phyloP scores from a whole-genome alignment of 2,888 invertebrate species.

The Drosophila algonquin region DNA sequence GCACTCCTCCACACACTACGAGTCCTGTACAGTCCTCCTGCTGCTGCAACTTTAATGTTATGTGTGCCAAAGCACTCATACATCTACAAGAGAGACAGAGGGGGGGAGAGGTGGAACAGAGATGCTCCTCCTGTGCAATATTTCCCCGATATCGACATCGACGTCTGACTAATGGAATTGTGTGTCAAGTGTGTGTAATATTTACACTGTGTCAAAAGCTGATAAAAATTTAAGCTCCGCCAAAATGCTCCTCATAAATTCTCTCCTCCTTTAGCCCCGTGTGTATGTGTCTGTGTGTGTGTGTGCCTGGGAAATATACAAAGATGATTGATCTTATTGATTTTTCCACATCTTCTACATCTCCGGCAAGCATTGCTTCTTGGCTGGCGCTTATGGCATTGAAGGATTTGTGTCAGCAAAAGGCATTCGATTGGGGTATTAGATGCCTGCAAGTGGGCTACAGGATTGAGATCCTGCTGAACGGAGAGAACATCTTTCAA shows the following conservation, averaged over 20 bases:
- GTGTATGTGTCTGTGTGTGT: slow-evolving; percentile 3
- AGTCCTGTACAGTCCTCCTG: slow-evolving; percentile 1
- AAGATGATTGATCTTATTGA: slow-evolving; percentile 76
- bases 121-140: slow-evolving; percentile 49
- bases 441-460: slow-evolving; percentile 16
- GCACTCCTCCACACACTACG: neutral
- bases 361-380: slow-evolving; percentile 23
- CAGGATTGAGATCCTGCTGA: neutral
- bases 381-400: slow-evolving; percentile 45
- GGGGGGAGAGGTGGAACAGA: neutral
- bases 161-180: slow-evolving; percentile 77
- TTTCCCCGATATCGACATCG: slow-evolving; percentile 52
- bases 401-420: slow-evolving; percentile 53
- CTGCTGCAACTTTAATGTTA: slow-evolving; percentile 75
- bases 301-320: slow-evolving; percentile 15
- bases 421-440: slow-evolving; percentile 44
- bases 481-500: neutral
- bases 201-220: slow-evolving; percentile 80
- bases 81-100: slow-evolving; percentile 1
- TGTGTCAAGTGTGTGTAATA: slow-evolving; percentile 80
- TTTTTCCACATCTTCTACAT: slow-evolving; percentile 50
- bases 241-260: slow-evolving; percentile 63
- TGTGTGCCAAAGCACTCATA: slow-evolving; percentile 64
- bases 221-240: slow-evolving; percentile 76
- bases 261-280: slow-evolving; percentile 37